Base-by-base conservation (phyloP, 2,888 invertebrate genomes). In the Limnephilus lunatus region DNA sequence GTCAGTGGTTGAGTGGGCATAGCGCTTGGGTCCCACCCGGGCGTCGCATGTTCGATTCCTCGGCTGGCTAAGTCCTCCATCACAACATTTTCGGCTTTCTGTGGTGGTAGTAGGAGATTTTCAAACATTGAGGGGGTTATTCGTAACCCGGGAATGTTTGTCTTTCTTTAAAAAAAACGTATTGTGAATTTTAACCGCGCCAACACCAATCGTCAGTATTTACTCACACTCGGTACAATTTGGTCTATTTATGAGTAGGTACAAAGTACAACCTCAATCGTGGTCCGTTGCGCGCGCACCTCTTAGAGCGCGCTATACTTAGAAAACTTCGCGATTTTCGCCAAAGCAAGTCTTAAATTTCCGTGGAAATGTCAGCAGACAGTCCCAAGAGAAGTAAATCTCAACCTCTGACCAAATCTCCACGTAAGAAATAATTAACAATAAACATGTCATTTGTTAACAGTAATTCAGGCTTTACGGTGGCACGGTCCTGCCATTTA, bases 151-250 rank as follows among this genome's bases (percentile, higher is more conserved):
- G n/a, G n/a, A n/a, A n/a, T n/a, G n/a, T n/a, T n/a, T n/a, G n/a
- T n/a, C n/a, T n/a, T n/a, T n/a, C n/a, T n/a, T n/a, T n/a, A 35
- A 35, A 35, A 4, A 53, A 19, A 53, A 53, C 19, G 53, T 3
- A 53, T 19, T 12, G 85, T n/a, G 39, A 44, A 25, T 32, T n/a
- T 32, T 25, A 25, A 39, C 44, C 44, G 44, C 44, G 35, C 3
- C 35, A 35, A 3, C 35, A 11, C 39, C 85, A 53, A 53, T 53
- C 53, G 53, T 48, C 48, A 39, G 39, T 98, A n/a, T n/a, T n/a
- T n/a, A 99, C 98, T 94, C 95, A 96, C 31, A 3, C 35, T 35
- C 35, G 3, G 35, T 35, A 35, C 35, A 35, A 35, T 3, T 35
- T 35, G 35, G 35, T 35, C 4, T 35, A 35, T 35, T 35, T 35